Evolutionary conservation across 2,113 vertebrate species (phyloP), one percentile per base, ranked within the genome.

Genomic region (Theristicus caerulescens): DNA sequence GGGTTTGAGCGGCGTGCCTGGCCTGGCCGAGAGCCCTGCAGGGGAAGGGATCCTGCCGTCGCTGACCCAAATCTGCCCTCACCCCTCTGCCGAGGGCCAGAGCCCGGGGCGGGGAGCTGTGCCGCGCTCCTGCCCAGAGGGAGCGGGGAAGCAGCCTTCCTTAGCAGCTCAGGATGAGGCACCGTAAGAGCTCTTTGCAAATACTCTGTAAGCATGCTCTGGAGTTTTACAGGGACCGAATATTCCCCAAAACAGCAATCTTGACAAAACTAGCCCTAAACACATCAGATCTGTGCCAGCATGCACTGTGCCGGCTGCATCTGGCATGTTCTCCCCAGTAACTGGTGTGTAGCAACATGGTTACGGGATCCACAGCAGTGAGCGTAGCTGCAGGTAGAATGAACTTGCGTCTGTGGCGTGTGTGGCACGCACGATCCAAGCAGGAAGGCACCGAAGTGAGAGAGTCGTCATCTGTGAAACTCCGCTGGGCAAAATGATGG

Each of bases 11-110:
- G 40, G 7, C 44, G 24, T 55, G n/a, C 22, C 20, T 90, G 51
- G 9, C 25, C 49, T 29, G 71, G 54, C 86, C 0, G 0, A 69
- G 64, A 17, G 36, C 9, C 2, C 9, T 3, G 13, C 54, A 17
- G 31, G 59, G n/a, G 29, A 49, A 22, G 10, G 25, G 49, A 24
- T 38, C 40, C 32, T 25, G 26, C 58, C 2, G 1, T 3, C 10
- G 70, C 3, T 1, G 34, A 11, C 21, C 3, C 9, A 24, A 31
- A 36, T 2, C 32, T 0, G 0, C 24, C 81, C 67, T 44, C 26
- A 3, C 24, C 7, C 21, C n/a, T 27, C 42, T 20, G 34, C 64
- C 1, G 21, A 15, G 62, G 62, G 20, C 54, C 5, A 7, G 51
- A 34, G 54, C 44, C 12, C 3, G 3, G 42, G 19, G 6, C 1